Evolutionary conservation across 2,113 vertebrate species (phyloP).

Genomic region (Todiramphus saurophagus): DNA sequence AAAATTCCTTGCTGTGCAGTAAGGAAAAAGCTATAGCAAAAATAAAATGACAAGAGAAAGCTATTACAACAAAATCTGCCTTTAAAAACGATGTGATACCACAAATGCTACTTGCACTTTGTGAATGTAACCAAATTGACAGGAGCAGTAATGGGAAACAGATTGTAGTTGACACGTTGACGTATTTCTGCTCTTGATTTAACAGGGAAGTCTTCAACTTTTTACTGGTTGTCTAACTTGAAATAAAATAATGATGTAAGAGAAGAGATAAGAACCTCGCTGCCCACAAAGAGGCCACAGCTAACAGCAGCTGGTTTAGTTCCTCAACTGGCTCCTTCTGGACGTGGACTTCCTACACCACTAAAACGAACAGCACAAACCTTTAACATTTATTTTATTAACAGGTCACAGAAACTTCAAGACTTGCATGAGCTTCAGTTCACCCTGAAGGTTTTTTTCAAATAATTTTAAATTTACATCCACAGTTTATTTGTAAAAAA

Average conservation of each 20-base stretch:
- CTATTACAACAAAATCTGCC: conserved; percentile 10
- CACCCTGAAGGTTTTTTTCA: neutral
- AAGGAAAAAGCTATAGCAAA: neutral
- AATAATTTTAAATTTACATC: neutral
- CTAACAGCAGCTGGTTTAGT: neutral
- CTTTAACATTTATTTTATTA: neutral
- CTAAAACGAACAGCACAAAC: too few species aligned
- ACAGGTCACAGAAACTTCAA: neutral
- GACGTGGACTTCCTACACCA: neutral
- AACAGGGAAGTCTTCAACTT: neutral
- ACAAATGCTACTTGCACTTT: neutral
- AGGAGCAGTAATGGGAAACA: conserved; percentile 28
- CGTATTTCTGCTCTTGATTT: neutral
- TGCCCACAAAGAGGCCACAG: neutral
- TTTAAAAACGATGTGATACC: neutral
- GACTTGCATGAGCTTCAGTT: neutral
- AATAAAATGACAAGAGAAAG: neutral
- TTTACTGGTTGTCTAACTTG: neutral
- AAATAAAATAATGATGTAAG: neutral
- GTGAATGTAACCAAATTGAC: conserved; percentile 9
- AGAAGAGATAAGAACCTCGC: neutral
- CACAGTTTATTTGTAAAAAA: neutral
- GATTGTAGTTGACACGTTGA: neutral
- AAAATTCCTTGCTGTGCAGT: neutral
- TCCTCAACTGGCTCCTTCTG: neutral